Percentiles rank a stretch among this genome's conserved stretches.
These are phyloP conservation scores for Lineus longissimus DNA, from an alignment of 1,140 invertebrate species.

Conservation along the genomic window DNA sequence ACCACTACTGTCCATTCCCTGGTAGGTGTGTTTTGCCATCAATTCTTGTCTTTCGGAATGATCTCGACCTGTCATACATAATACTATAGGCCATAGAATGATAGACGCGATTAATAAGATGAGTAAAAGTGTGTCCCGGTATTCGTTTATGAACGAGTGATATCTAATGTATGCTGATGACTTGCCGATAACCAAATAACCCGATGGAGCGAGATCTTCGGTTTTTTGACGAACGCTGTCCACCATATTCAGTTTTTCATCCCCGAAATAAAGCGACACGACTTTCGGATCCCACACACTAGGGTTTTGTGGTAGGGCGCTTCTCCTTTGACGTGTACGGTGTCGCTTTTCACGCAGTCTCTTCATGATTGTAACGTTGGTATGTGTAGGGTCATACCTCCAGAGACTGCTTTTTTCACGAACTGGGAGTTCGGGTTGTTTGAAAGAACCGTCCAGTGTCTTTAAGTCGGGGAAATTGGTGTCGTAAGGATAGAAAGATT, in stretches of 20 bases:
- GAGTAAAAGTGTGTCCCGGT: conserved; percentile 1
- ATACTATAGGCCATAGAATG: conserved; percentile 2
- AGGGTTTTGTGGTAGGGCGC: conserved; percentile 1
- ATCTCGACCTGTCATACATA: conserved; percentile 3
- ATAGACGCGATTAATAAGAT: conserved; percentile 4
- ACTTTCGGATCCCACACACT: conserved; percentile 7
- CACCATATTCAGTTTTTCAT: background rate
- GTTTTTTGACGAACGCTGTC: conserved; percentile 7
- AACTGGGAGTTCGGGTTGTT: background rate
- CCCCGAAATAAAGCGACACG: conserved; percentile 4
- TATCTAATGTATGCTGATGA: background rate
- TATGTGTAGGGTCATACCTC: background rate
- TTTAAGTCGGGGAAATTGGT: conserved; percentile 6
- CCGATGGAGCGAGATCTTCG: background rate
- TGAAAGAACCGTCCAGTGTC: background rate
- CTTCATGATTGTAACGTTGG: background rate
- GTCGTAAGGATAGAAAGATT: conserved; percentile 5
- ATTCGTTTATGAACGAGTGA: conserved; percentile 8
- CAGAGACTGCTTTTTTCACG: conserved; percentile 5
- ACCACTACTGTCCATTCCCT: conserved; percentile 5
- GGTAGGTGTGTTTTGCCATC: conserved; percentile 5
- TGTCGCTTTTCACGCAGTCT: background rate
- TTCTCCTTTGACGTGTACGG: too few relatives aligned
- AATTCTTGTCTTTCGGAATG: conserved; percentile 7
- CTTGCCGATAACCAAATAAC: conserved; percentile 2